A percentile compares a stretch with the other conserved stretches of the same genome.
phyloP scores from a whole-genome alignment of 2,888 invertebrate species.

The Thumatha senex region DNA sequence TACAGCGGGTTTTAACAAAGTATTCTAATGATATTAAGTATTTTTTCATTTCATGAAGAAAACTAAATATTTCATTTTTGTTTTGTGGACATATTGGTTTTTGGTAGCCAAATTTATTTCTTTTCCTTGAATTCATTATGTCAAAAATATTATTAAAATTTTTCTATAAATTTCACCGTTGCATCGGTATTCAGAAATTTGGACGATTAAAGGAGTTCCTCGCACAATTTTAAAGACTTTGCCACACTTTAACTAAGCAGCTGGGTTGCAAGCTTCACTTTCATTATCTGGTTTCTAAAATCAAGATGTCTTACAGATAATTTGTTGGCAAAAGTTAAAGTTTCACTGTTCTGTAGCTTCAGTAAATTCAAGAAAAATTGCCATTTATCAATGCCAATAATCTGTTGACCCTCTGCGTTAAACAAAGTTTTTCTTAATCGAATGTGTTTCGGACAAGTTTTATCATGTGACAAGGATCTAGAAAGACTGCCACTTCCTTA shows the following conservation, averaged over 20 bases:
- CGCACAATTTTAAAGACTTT: not conserved
- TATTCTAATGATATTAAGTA: not conserved
- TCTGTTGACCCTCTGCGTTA: constrained; percentile 2
- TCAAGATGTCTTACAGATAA: constrained; percentile 11
- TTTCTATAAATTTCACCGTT: constrained; percentile 4
- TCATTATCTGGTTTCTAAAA: constrained; percentile 8
- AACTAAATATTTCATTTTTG: not conserved
- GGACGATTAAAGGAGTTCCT: not conserved
- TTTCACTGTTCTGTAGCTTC: constrained; percentile 11
- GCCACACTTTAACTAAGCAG: too few species aligned
- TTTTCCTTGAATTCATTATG: constrained; percentile 10
- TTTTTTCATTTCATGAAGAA: not conserved
- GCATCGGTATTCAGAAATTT: not conserved
- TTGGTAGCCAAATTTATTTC: not conserved
- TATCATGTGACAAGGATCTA: constrained; percentile 13
- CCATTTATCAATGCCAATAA: too few species aligned
- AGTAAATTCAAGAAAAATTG: too few species aligned
- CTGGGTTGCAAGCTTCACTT: not conserved
- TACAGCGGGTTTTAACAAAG: constrained; percentile 3
- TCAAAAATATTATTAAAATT: constrained; percentile 10
- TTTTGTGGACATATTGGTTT: not conserved
- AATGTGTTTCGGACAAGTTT: constrained; percentile 16
- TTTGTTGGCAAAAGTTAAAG: constrained; percentile 17
- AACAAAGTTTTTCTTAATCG: constrained; percentile 1
- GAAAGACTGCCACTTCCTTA: constrained; percentile 12